Evolutionary conservation across 2,113 vertebrate genomes (phyloP).

Genomic region (Gadus macrocephalus): DNA sequence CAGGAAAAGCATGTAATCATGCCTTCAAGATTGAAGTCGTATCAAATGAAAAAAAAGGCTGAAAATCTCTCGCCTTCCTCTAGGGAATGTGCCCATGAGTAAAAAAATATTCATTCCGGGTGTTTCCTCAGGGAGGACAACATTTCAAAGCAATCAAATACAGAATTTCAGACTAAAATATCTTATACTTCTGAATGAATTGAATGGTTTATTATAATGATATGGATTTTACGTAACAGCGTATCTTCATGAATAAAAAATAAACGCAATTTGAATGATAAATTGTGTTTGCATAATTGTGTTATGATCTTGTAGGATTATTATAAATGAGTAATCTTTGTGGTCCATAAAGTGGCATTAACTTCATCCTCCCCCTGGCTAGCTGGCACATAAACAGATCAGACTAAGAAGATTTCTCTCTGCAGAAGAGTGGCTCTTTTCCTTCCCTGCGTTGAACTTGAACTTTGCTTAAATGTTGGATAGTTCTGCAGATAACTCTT

Average conservation of each 20-base stretch:
- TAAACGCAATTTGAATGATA: neutral
- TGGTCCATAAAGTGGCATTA: conserved; percentile 16
- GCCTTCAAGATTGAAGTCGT: conserved; percentile 20
- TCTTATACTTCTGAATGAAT: too few relatives aligned
- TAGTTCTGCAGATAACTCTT: neutral
- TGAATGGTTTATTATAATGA: too few relatives aligned
- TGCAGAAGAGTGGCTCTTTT: conserved; percentile 45
- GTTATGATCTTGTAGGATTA: neutral
- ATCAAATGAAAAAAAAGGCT: conserved; percentile 20
- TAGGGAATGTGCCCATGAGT: neutral
- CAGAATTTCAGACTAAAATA: too few relatives aligned
- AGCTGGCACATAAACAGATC: conserved; percentile 57
- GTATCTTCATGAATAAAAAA: neutral
- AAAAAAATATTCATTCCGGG: neutral
- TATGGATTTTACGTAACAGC: neutral
- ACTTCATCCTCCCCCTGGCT: conserved; percentile 45
- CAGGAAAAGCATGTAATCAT: conserved; percentile 31
- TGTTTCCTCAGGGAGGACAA: neutral
- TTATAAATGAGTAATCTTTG: conserved; percentile 7
- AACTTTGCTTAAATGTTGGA: conserved; percentile 21
- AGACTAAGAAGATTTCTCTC: conserved; percentile 63
- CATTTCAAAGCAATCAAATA: too few relatives aligned
- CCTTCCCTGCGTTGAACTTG: conserved; percentile 33
- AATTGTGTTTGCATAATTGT: neutral
- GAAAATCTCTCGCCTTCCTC: neutral